Percentiles rank a stretch among this genome's conserved stretches.
Conservation (phyloP, 2,113 vertebrate genomes). For the Sardina pilchardus region DNA sequence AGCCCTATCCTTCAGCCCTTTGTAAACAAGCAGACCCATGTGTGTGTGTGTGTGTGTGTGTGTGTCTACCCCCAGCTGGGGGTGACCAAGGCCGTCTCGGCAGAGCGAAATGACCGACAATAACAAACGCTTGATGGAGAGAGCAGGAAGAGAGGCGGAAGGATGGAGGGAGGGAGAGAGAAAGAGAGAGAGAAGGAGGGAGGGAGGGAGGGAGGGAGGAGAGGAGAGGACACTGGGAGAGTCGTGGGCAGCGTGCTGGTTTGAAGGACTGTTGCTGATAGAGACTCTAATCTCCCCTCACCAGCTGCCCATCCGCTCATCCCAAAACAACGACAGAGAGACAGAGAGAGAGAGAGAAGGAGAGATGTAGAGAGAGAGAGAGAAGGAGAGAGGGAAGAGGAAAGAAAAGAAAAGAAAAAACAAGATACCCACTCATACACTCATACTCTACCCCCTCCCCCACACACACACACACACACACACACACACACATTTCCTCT, state of each 20-base stretch:
- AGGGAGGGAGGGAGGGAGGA: neutral
- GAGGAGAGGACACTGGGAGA: neutral
- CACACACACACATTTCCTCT: no score
- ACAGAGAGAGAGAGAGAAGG: no score
- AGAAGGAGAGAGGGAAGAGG: neutral
- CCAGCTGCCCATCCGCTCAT: conserved; percentile 63
- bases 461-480: no score
- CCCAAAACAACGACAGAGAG: conserved; percentile 17
- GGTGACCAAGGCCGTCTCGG: neutral
- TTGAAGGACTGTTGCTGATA: conserved; percentile 49
- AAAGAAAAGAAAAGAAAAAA: neutral
- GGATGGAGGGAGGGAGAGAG: neutral
- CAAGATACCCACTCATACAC: neutral
- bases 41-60: neutral
- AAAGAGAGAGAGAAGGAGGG: neutral
- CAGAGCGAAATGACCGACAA: neutral
- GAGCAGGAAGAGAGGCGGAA: neutral
- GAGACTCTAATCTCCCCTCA: conserved; percentile 65
- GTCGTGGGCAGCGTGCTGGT: conserved; percentile 49
- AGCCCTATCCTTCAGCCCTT: neutral
- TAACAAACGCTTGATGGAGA: neutral
- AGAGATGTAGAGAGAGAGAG: no score
- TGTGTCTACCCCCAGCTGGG: neutral
- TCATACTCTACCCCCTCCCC: neutral
- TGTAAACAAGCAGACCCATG: neutral